These are phyloP conservation scores for Drosophila punjabiensis DNA, from an alignment of 1,140 invertebrate species.

Conservation along the genomic window DNA sequence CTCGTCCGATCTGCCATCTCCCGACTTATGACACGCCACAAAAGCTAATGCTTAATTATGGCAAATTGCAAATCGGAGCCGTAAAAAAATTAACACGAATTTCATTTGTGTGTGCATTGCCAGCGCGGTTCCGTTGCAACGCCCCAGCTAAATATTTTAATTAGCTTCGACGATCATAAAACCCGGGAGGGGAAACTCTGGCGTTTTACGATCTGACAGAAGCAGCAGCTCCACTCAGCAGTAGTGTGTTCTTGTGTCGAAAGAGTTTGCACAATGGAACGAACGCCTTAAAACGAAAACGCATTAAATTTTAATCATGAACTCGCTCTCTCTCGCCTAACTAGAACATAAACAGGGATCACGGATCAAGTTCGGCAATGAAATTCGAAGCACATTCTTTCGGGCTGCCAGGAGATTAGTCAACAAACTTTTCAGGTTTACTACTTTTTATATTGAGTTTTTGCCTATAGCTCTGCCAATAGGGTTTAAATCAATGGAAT, in stretches of 20 bases:
- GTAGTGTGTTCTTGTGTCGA: slow-evolving; percentile 17
- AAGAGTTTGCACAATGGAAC: slow-evolving; percentile 62
- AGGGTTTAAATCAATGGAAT: background rate
- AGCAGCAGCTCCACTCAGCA: slow-evolving; percentile 46
- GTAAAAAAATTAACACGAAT: slow-evolving; percentile 77
- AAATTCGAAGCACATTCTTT: slow-evolving; percentile 45
- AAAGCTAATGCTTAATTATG: slow-evolving; percentile 78
- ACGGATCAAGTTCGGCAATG: slow-evolving; percentile 45
- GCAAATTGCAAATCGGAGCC: slow-evolving; percentile 74
- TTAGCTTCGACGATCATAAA: slow-evolving; percentile 72
- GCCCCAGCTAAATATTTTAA: slow-evolving; percentile 77
- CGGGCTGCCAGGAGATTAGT: slow-evolving; percentile 37
- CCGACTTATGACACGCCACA: slow-evolving; percentile 48
- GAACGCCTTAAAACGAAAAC: slow-evolving; percentile 66
- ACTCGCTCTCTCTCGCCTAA: slow-evolving; percentile 32
- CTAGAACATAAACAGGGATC: slow-evolving; percentile 58
- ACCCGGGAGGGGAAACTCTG: slow-evolving; percentile 44
- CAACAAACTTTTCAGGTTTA: slow-evolving; percentile 40
- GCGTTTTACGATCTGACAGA: slow-evolving; percentile 76
- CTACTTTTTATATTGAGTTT: slow-evolving; percentile 14
- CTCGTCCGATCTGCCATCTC: background rate
- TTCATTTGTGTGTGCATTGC: slow-evolving; percentile 44
- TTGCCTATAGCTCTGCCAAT: slow-evolving; percentile 1
- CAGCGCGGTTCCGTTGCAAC: slow-evolving; percentile 28
- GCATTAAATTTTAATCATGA: slow-evolving; percentile 67